Evolutionary conservation across 2,797 vertebrate species (phyloP).

Genomic region (Sylvia borin): DNA sequence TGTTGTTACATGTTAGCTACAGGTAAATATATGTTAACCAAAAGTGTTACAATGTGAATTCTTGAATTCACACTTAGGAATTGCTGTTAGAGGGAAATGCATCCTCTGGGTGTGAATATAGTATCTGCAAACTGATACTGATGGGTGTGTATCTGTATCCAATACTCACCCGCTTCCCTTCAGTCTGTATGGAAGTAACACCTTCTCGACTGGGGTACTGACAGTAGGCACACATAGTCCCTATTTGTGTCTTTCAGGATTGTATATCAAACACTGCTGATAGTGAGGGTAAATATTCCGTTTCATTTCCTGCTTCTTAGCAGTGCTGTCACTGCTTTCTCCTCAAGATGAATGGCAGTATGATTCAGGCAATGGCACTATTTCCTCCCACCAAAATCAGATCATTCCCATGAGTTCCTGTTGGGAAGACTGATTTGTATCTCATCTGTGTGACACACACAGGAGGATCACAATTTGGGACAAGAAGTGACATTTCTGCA

Average conservation of each 20-base stretch:
- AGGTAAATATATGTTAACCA: not conserved
- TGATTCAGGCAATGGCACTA: not conserved
- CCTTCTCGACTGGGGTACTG: not conserved
- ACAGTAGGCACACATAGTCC: not conserved
- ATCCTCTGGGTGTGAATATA: not conserved
- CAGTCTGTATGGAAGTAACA: not conserved
- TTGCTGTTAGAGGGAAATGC: not conserved
- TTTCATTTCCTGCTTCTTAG: not conserved
- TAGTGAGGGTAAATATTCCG: not conserved
- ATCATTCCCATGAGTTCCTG: not conserved
- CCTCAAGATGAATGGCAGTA: fast-evolving
- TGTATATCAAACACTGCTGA: not conserved
- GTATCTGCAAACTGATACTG: not conserved
- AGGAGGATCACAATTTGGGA: not conserved
- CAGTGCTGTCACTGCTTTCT: not conserved
- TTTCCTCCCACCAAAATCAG: not conserved
- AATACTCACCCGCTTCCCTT: not conserved
- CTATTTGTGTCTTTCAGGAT: not conserved
- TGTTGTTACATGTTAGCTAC: not conserved
- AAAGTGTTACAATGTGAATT: not conserved
- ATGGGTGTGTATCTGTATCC: not conserved
- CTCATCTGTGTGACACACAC: not conserved
- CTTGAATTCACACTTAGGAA: not conserved
- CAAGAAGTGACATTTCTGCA: not conserved
- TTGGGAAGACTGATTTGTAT: not conserved